phyloP scores from a whole-genome alignment of 2,888 invertebrate genomes.

The Ellobium chinense region DNA sequence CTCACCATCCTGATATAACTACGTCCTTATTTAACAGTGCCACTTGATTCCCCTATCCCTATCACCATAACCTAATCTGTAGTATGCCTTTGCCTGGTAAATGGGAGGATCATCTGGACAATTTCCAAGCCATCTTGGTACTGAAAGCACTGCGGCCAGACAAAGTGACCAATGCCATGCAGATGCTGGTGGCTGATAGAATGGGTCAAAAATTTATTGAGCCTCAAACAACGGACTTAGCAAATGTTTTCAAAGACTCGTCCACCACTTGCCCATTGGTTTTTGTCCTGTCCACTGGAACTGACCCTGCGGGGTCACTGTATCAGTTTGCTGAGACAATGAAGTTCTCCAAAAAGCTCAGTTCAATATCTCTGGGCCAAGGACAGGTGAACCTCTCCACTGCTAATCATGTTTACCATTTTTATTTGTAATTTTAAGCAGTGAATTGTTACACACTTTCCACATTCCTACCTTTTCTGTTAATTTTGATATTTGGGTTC shows the following conservation, averaged over 20 bases:
- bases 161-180: slow-evolving; percentile 79
- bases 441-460: too few species aligned
- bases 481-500: too few species aligned
- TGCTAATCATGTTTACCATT: neutral
- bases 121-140: slow-evolving; percentile 79
- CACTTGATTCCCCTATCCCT: neutral
- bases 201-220: slow-evolving; percentile 80
- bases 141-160: slow-evolving; percentile 78
- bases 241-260: slow-evolving; percentile 79
- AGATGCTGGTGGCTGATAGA: slow-evolving; percentile 80
- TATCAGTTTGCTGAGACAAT: slow-evolving; percentile 80
- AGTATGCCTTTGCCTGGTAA: slow-evolving; percentile 78
- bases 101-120: slow-evolving; percentile 75
- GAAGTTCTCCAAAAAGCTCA: slow-evolving; percentile 82
- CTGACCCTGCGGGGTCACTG: slow-evolving; percentile 80
- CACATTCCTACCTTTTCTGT: too few species aligned
- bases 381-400: slow-evolving; percentile 83
- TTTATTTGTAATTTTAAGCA: too few species aligned
- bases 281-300: slow-evolving; percentile 79
- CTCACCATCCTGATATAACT: too few species aligned
- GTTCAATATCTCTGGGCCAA: slow-evolving; percentile 92
- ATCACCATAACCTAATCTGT: too few species aligned
- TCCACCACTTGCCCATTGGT: slow-evolving; percentile 79
- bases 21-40: too few species aligned
- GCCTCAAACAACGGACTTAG: slow-evolving; percentile 79